These are phyloP conservation scores for Spodoptera littoralis DNA, from an alignment of 2,888 invertebrate genomes.

Conservation along the genomic window DNA sequence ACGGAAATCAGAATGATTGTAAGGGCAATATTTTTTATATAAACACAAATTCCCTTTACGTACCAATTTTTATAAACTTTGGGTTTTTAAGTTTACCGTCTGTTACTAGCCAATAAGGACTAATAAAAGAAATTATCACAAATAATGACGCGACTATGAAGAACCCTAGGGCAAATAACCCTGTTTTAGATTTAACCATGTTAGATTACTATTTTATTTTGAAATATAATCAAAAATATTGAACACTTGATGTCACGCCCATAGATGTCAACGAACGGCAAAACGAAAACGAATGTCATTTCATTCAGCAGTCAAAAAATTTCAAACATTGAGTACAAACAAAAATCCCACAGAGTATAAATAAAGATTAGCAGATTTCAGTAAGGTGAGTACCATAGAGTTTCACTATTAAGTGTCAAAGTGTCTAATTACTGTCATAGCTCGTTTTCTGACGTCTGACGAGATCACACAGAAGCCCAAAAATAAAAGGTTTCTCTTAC, in stretches of 20 bases:
- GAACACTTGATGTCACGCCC: conserved; percentile 42
- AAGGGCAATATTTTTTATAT: neutral
- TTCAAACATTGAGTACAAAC: too few species aligned
- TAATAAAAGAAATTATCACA: conserved; percentile 94
- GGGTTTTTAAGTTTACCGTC: conserved; percentile 93
- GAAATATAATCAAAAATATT: conserved; percentile 10
- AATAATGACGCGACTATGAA: conserved; percentile 91
- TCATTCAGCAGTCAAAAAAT: too few species aligned
- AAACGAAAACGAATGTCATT: too few species aligned
- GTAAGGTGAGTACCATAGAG: too few species aligned
- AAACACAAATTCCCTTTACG: neutral
- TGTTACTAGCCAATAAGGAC: conserved; percentile 96
- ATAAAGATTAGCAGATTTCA: too few species aligned
- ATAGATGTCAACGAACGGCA: conserved; percentile 21
- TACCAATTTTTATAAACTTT: conserved; percentile 94
- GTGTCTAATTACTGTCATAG: too few species aligned
- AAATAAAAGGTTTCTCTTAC: neutral
- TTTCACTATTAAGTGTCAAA: too few species aligned
- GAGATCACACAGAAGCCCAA: too few species aligned
- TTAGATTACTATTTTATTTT: neutral
- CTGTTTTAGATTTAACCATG: conserved; percentile 91
- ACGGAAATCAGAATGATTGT: neutral
- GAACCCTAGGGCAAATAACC: conserved; percentile 90
- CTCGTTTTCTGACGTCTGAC: too few species aligned
- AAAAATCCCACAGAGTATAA: too few species aligned